A percentile compares a stretch with the other conserved stretches of the same genome.
These are phyloP conservation scores for Prunella fulvescens DNA, from an alignment of 2,113 vertebrate genomes.

Conservation along the genomic window DNA sequence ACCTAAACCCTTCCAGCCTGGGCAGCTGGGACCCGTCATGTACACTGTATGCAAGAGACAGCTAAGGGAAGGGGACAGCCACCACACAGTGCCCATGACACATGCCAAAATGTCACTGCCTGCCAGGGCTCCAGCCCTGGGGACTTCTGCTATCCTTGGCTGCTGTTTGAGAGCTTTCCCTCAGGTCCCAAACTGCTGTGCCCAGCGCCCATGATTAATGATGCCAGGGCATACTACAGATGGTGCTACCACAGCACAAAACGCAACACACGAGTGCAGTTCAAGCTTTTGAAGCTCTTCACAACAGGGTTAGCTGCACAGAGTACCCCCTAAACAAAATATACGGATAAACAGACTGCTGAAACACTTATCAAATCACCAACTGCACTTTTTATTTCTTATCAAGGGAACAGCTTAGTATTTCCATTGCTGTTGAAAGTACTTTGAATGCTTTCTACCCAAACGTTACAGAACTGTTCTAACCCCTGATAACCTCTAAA, in stretches of 20 bases:
- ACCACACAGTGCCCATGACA: neutral
- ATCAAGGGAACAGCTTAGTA: neutral
- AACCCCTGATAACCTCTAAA: slow-evolving; percentile 47
- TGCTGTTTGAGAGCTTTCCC: neutral
- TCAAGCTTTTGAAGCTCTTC: neutral
- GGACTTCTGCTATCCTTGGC: neutral
- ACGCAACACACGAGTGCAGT: accelerated
- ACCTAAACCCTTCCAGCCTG: neutral
- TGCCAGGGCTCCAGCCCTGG: neutral
- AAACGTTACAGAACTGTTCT: slow-evolving; percentile 31
- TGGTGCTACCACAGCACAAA: neutral
- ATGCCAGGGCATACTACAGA: neutral
- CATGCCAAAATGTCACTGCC: neutral
- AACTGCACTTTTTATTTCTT: neutral
- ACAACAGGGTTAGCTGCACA: neutral
- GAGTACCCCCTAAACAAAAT: neutral
- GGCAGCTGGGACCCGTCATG: neutral
- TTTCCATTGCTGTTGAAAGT: neutral
- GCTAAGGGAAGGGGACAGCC: neutral
- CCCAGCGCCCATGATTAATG: accelerated
- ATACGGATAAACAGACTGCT: neutral
- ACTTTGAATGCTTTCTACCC: slow-evolving; percentile 53
- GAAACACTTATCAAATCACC: neutral
- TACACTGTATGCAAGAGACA: neutral
- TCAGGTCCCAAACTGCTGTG: neutral